Percentiles rank a stretch among this genome's conserved stretches.
Conservation (phyloP, 2,888 invertebrate genomes). For the Lepetodrilus schrolli region DNA sequence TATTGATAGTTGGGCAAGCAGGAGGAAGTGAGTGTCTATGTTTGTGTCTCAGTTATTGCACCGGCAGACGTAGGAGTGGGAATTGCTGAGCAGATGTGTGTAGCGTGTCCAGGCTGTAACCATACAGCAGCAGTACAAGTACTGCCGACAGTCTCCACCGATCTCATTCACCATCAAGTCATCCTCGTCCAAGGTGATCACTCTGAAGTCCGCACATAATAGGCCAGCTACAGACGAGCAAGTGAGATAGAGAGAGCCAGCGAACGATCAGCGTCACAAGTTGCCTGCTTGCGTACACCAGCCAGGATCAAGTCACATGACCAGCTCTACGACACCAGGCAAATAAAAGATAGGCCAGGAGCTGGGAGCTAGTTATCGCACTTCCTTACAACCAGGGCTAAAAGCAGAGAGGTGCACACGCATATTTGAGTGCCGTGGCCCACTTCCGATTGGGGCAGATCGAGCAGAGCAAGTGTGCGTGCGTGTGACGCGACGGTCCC, state of each 20-base stretch:
- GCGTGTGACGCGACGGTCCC: constrained; percentile 15
- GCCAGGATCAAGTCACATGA: constrained; percentile 27
- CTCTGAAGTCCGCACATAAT: not conserved
- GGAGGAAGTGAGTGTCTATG: not conserved
- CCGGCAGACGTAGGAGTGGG: too few species aligned
- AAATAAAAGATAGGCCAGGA: constrained; percentile 16
- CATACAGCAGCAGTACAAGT: not conserved
- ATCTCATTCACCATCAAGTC: not conserved
- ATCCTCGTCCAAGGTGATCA: not conserved
- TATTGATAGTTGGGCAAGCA: too few species aligned
- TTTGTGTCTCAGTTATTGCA: not conserved
- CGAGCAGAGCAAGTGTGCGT: not conserved
- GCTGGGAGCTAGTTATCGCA: not conserved
- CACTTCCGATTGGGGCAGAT: constrained; percentile 9
- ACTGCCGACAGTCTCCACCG: not conserved
- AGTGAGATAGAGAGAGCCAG: not conserved
- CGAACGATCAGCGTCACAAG: constrained; percentile 24
- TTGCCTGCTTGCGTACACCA: constrained; percentile 5
- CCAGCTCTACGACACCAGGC: constrained; percentile 12
- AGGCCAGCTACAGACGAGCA: too few species aligned
- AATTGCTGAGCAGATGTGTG: too few species aligned
- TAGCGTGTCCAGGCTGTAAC: too few species aligned
- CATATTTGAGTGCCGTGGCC: constrained; percentile 23
- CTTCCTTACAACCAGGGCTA: not conserved
- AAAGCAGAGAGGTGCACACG: constrained; percentile 25